Conservation (phyloP, 2,888 invertebrate species). For the Rhingia campestris region DNA sequence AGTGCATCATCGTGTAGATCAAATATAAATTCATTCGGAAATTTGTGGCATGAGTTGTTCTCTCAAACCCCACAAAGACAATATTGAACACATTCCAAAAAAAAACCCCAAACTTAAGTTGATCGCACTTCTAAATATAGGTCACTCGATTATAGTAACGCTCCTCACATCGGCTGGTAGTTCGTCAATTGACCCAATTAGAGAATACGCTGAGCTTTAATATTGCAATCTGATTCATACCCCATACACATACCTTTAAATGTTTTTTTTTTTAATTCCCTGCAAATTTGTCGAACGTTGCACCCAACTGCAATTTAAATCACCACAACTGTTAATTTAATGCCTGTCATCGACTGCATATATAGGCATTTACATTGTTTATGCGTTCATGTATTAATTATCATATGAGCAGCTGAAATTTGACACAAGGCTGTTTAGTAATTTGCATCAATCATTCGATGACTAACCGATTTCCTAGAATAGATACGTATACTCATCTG, state of each 20-base stretch:
- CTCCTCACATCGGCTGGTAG: too few species aligned
- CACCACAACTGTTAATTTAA: neutral
- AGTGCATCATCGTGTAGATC: neutral
- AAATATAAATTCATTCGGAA: neutral
- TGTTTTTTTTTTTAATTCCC: neutral
- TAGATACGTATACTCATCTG: conserved; percentile 19
- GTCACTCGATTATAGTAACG: too few species aligned
- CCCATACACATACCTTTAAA: too few species aligned
- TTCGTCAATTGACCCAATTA: neutral
- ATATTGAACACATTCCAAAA: neutral
- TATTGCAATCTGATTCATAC: neutral
- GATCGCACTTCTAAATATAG: neutral
- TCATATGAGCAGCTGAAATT: conserved; percentile 6
- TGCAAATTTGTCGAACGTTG: neutral
- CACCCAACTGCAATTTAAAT: neutral
- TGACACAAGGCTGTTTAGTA: conserved; percentile 17
- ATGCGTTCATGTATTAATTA: neutral
- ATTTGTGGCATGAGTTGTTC: neutral
- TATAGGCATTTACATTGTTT: neutral
- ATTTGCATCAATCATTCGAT: conserved; percentile 22
- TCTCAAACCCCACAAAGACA: neutral
- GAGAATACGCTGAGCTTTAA: neutral
- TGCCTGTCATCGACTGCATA: neutral
- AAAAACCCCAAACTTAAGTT: neutral
- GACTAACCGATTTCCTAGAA: conserved; percentile 9